Evolutionary conservation across 2,888 invertebrate species (phyloP), one percentile per base, ranked within the genome.

Genomic region (Barypeithes pellucidus): DNA sequence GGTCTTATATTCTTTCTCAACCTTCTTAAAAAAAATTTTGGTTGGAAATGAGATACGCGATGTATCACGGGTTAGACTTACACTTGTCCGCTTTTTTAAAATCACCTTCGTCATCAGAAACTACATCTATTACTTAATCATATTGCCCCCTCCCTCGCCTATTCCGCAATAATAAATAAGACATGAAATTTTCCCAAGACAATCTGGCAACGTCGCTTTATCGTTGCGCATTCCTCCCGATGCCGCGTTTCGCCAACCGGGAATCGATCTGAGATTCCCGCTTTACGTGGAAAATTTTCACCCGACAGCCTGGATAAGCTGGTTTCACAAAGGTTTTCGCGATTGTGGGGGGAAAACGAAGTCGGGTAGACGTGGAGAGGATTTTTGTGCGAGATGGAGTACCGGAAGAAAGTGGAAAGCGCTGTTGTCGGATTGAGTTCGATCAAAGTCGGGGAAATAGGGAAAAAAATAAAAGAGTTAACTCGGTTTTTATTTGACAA

Each of bases 201-300:
- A 29, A 57, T n/a, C 57, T 39, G 73, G 60, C 73, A 73, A 73
- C 68, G n/a, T 5, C 18, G 73, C 68, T 5, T 8, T 36, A 22
- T 41, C 22, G 60, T 68, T 73, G 73, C 73, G 73, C 73, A 73
- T 73, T 73, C 63, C 57, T 67, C 67, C 67, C 54, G 67, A 41
- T 65, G 36, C 60, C 50, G 29, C 41, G 57, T 63, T 47, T 41
- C 43, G 16, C 16, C 65, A 20, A 47, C 29, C 29, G 29, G 29
- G 14, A 22, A 73, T 73, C 73, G 73, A 68, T 69, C 45, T 24
- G 65, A 47, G 41, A 72, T 57, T 60, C 47, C 16, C 41, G n/a
- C 8, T 16, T 39, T 43, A 14, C 43, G 39, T 7, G 14, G 33
- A n/a, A 36, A 43, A 14, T 24, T 33, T 14, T 24, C 47, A 45